Evolutionary conservation across 2,888 invertebrate genomes (phyloP).

Genomic region (Temnothorax unifasciatus): DNA sequence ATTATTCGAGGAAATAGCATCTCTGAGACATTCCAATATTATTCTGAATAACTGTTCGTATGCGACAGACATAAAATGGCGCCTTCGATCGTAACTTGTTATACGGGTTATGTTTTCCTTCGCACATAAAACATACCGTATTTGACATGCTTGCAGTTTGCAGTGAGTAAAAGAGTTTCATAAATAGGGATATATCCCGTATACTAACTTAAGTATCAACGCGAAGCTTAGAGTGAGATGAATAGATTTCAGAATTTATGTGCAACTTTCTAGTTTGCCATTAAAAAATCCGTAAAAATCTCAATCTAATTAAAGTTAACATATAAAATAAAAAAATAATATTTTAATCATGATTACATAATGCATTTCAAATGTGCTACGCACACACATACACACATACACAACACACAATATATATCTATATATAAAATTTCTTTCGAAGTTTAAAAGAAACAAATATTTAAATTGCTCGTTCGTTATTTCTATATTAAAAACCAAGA

Average conservation of each 20-base stretch:
- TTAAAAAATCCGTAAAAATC: neutral
- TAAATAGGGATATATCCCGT: conserved; percentile 47
- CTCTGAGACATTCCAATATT: conserved; percentile 5
- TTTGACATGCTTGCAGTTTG: conserved; percentile 53
- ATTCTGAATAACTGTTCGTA: conserved; percentile 10
- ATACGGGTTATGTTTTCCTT: conserved; percentile 57
- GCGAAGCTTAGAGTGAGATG: conserved; percentile 4
- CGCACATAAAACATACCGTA: conserved; percentile 58
- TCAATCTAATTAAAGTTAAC: neutral
- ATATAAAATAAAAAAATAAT: neutral
- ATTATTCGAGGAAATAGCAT: neutral
- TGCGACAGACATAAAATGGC: conserved; percentile 18
- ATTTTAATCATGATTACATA: conserved; percentile 4
- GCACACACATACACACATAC: neutral
- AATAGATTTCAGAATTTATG: conserved; percentile 17
- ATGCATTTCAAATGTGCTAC: neutral
- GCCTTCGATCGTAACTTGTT: conserved; percentile 60
- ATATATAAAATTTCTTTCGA: neutral
- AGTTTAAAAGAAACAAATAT: neutral
- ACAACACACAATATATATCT: neutral
- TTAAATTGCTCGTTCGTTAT: neutral
- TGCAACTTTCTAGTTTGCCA: neutral
- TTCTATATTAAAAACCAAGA: neutral
- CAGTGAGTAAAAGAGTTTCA: conserved; percentile 25
- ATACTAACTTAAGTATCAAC: conserved; percentile 7